Base-by-base conservation (phyloP, 2,113 vertebrate genomes). In the Vireo altiloquus region DNA sequence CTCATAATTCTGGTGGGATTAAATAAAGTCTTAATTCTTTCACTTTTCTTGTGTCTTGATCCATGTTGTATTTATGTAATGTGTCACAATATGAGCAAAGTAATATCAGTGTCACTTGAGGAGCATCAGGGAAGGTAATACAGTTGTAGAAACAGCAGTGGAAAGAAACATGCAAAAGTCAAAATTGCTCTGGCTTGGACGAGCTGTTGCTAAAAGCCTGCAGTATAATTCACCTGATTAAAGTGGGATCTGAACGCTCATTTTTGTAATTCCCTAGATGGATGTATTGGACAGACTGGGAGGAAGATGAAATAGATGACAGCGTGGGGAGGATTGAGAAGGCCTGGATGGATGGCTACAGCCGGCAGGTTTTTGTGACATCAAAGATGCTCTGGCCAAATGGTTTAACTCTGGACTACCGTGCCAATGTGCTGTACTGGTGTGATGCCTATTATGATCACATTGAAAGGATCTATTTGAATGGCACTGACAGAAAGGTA, bases 271-370 rank as follows among this genome's bases (percentile, higher is more conserved):
- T 46, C 96, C 87, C 27, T 90, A 99, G 99, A 71, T 99, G 99
- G 99, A 99, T 99, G 99, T 99, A 99, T 81, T 99, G 99, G 99
- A 99, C 99, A 44, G 99, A 99, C 98, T 99, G 99, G 99, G 99
- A 99, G 89, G 99, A 99, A 95, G 99, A 99, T 97, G 99, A 99
- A 89, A 98, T 99, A 90, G 99, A 99, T 77, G 99, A 99, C 98
- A 99, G 99, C 92, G 99, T 99, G 70, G 99, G 99, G 89, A 98
- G 99, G 96, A 99, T 99, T 72, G 99, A 99, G 96, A 99, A 98
- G 96, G 99, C 99, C 87, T 99, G 99, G 99, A 99, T 99, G 99
- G 98, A 99, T 5, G 99, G 99, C 81, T 98, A 98, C 87, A 98
- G 98, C 90, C 98, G 99, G 33, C 98, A 98, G 87, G 98, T 99